Evolutionary conservation across 2,888 invertebrate genomes (phyloP).

Genomic region (Celastrina argiolus): DNA sequence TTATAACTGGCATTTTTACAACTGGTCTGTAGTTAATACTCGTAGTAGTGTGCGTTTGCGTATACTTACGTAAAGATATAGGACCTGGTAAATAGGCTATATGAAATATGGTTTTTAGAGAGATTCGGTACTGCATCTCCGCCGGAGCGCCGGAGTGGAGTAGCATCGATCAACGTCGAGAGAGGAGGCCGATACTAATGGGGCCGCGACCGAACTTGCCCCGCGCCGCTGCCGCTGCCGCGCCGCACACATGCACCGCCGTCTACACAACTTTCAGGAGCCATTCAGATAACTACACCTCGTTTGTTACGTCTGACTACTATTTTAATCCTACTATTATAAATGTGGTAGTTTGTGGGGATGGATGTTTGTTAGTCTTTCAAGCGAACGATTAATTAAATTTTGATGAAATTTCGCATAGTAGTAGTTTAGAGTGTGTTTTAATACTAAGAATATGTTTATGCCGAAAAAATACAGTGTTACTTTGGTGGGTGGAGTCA

Average conservation of each 20-base stretch:
- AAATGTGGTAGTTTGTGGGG: too few species aligned
- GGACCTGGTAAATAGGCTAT: conserved; percentile 1
- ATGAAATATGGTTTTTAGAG: conserved; percentile 18
- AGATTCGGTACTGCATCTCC: conserved; percentile 39
- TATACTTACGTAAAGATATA: not conserved
- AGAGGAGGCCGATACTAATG: conserved; percentile 54
- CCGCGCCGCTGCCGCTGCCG: too few species aligned
- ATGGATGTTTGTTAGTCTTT: too few species aligned
- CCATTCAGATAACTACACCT: conserved; percentile 11
- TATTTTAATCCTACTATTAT: not conserved
- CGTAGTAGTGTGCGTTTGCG: too few species aligned
- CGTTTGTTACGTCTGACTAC: not conserved
- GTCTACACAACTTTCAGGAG: conserved; percentile 16
- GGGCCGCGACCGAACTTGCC: conserved; percentile 47
- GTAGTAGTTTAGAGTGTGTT: too few species aligned
- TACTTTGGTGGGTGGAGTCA: too few species aligned
- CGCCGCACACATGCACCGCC: conserved; percentile 36
- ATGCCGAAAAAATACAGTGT: too few species aligned
- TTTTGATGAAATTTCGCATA: too few species aligned
- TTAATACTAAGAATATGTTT: too few species aligned
- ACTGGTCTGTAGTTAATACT: too few species aligned
- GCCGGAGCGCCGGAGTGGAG: conserved; percentile 34
- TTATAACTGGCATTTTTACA: too few species aligned
- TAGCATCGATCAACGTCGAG: conserved; percentile 61
- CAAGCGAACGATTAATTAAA: too few species aligned